Percentiles rank a stretch among this genome's conserved stretches.
Conservation (phyloP, 2,888 invertebrate species). For the Eupithecia vulgata region DNA sequence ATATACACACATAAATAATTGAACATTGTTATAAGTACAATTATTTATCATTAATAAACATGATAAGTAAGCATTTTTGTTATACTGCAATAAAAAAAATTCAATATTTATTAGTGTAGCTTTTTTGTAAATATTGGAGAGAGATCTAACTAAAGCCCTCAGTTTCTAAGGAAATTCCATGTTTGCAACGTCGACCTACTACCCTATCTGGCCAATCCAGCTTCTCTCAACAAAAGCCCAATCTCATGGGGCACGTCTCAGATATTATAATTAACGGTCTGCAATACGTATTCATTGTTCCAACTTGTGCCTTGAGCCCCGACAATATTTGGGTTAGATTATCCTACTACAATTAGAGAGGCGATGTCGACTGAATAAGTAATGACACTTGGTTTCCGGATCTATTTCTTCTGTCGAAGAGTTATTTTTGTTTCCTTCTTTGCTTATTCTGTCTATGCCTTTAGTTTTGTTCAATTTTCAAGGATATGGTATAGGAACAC, state of each 20-base stretch:
- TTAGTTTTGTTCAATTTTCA: too few relatives aligned
- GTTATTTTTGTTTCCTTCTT: neutral
- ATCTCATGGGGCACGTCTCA: constrained; percentile 57
- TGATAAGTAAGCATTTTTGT: too few relatives aligned
- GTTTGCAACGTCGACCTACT: neutral
- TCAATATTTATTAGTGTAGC: too few relatives aligned
- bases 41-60: too few relatives aligned
- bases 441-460: too few relatives aligned
- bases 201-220: constrained; percentile 4
- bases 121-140: neutral
- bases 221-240: constrained; percentile 51
- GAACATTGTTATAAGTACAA: too few relatives aligned
- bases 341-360: constrained; percentile 44
- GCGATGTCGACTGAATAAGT: constrained; percentile 45
- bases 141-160: neutral
- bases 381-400: constrained; percentile 25
- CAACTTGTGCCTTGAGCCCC: constrained; percentile 53
- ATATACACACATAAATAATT: too few relatives aligned
- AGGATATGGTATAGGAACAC: too few relatives aligned
- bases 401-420: constrained; percentile 2
- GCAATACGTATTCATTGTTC: constrained; percentile 64
- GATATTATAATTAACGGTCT: constrained; percentile 63
- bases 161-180: neutral
- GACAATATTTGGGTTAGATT: constrained; percentile 58
- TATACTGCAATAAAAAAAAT: too few relatives aligned